A percentile compares a stretch with the other conserved stretches of the same genome.
These are phyloP conservation scores for Sorex maritimensis DNA, from an alignment of 2,797 vertebrate genomes.

Conservation along the genomic window DNA sequence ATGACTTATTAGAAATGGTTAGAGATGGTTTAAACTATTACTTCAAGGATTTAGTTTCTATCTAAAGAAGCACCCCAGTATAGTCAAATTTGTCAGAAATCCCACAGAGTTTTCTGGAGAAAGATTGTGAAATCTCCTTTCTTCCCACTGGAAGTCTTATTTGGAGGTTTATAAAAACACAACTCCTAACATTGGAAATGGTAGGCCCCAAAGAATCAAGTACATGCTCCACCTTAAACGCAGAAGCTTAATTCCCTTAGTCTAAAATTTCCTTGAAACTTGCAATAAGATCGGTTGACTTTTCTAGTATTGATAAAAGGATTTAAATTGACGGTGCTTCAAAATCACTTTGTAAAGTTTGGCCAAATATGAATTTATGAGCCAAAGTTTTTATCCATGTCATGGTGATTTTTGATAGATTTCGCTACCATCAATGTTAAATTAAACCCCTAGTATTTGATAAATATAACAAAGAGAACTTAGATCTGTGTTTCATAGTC, in stretches of 20 bases:
- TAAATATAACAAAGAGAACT: slow-evolving; percentile 66
- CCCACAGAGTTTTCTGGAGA: slow-evolving; percentile 15
- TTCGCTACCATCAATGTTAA: slow-evolving; percentile 70
- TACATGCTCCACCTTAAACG: not conserved
- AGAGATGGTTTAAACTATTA: slow-evolving; percentile 9
- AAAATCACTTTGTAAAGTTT: slow-evolving; percentile 45
- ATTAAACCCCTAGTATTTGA: slow-evolving; percentile 80
- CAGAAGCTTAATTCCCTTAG: not conserved
- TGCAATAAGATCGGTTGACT: slow-evolving; percentile 31
- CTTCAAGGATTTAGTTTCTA: slow-evolving; percentile 53
- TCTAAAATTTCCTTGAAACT: slow-evolving; percentile 40
- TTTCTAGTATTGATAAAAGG: not conserved
- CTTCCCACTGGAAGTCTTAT: not conserved
- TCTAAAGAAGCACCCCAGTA: not conserved
- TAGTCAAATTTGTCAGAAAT: slow-evolving; percentile 44
- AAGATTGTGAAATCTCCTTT: slow-evolving; percentile 31
- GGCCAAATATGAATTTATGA: slow-evolving; percentile 46
- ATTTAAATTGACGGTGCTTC: slow-evolving; percentile 19
- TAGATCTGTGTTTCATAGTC: slow-evolving; percentile 76
- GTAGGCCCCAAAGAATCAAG: not conserved
- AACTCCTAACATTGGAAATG: slow-evolving; percentile 21
- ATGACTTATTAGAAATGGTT: slow-evolving; percentile 12
- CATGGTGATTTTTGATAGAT: slow-evolving; percentile 64
- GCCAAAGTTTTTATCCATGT: not conserved
- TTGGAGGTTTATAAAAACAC: slow-evolving; percentile 35